These are phyloP conservation scores for Riparia riparia DNA, from an alignment of 2,113 vertebrate genomes.

Conservation along the genomic window DNA sequence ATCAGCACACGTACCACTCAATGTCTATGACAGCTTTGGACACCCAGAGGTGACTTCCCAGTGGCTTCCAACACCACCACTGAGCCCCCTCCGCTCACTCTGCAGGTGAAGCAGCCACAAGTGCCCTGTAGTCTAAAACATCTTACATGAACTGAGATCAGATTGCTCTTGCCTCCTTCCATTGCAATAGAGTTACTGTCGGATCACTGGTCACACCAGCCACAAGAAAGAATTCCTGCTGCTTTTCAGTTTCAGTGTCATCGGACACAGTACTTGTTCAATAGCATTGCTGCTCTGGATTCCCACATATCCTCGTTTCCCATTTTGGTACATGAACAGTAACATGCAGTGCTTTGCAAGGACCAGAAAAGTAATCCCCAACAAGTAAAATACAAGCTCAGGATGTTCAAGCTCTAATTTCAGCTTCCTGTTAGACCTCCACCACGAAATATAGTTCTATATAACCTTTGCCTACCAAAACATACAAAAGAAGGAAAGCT, in stretches of 20 bases:
- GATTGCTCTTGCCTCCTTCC: neutral
- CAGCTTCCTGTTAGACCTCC: neutral
- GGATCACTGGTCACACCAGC: neutral
- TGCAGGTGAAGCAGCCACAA: neutral
- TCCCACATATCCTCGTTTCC: neutral
- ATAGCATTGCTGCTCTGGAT: neutral
- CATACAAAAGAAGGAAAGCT: neutral
- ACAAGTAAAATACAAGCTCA: neutral
- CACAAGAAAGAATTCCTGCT: neutral
- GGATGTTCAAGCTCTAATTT: neutral
- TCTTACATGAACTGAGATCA: neutral
- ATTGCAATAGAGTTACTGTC: neutral
- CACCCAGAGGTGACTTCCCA: neutral
- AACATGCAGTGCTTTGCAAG: neutral
- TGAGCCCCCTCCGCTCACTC: neutral
- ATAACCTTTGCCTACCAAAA: neutral
- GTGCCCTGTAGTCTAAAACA: neutral
- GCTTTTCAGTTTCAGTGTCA: neutral
- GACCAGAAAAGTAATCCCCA: neutral
- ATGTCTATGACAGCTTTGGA: accelerated
- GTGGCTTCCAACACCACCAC: neutral
- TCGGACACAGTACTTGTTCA: accelerated
- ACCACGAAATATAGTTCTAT: neutral
- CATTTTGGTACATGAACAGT: neutral
- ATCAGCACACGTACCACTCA: accelerated